Percentiles rank a stretch among this genome's conserved stretches.
These are phyloP conservation scores for Sorex fumeus DNA, from an alignment of 2,113 vertebrate species.

Conservation along the genomic window DNA sequence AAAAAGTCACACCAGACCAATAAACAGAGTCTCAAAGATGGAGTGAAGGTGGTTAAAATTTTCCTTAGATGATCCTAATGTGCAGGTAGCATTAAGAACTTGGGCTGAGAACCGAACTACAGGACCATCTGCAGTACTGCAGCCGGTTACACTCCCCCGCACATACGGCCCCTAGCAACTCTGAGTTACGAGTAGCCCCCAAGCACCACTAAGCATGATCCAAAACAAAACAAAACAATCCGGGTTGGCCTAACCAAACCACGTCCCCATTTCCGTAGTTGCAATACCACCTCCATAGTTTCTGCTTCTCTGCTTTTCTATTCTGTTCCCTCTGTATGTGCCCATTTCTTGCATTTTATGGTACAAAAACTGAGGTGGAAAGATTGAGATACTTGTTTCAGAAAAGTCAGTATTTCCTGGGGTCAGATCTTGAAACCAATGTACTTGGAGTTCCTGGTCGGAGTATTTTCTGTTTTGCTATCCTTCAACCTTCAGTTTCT, in stretches of 20 bases:
- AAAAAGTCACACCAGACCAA: neutral
- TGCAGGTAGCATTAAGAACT: neutral
- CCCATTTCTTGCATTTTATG: neutral
- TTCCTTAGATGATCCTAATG: neutral
- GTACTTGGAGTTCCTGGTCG: neutral
- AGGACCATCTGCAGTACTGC: no score
- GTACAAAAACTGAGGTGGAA: neutral
- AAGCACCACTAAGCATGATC: no score
- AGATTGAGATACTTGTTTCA: neutral
- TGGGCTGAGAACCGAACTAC: no score
- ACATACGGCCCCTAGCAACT: no score
- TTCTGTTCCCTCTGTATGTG: neutral
- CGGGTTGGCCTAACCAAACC: neutral
- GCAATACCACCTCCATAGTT: neutral
- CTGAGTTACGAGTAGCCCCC: no score
- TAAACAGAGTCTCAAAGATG: neutral
- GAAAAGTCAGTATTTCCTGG: neutral
- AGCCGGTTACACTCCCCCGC: no score
- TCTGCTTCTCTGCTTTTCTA: neutral
- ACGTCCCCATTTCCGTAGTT: neutral
- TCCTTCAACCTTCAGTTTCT: neutral
- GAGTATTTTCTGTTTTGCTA: neutral
- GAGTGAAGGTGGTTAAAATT: neutral
- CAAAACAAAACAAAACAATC: no score
- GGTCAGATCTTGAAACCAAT: neutral